A percentile compares a stretch with the other conserved stretches of the same genome.
Conservation (phyloP, 2,113 vertebrate genomes). For the Suricata suricatta region DNA sequence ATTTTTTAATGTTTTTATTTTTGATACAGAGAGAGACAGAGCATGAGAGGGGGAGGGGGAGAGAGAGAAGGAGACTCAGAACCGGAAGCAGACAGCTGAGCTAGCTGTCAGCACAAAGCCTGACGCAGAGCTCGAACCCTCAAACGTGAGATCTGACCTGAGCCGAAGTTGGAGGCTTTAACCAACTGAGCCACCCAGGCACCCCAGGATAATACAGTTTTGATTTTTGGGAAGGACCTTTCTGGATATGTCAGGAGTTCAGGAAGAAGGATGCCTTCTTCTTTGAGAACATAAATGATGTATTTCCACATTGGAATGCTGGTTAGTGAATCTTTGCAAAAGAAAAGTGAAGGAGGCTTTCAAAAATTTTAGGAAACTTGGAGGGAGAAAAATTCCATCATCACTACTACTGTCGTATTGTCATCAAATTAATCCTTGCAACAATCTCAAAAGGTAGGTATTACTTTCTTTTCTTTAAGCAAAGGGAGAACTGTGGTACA, state of each 20-base stretch:
- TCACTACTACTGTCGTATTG: background rate
- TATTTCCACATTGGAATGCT: background rate
- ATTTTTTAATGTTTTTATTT: no score
- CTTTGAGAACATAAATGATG: slow-evolving; percentile 39
- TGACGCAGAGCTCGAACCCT: no score
- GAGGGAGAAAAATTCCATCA: background rate
- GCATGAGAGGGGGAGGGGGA: no score
- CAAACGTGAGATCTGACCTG: no score
- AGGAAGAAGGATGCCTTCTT: slow-evolving; percentile 7
- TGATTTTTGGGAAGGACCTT: background rate
- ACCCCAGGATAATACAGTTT: background rate
- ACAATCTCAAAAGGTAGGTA: background rate
- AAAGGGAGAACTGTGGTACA: background rate
- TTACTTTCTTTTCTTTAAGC: background rate
- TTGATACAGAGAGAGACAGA: no score
- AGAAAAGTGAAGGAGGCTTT: background rate
- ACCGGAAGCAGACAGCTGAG: no score
- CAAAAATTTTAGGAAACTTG: background rate
- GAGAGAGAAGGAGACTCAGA: no score
- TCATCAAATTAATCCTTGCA: background rate
- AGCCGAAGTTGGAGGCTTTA: no score
- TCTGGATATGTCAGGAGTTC: background rate
- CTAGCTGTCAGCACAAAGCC: no score
- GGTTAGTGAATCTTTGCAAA: background rate
- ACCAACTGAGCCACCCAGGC: no score